Conservation (phyloP, 2,113 vertebrate species). For the Henicopernis longicauda region DNA sequence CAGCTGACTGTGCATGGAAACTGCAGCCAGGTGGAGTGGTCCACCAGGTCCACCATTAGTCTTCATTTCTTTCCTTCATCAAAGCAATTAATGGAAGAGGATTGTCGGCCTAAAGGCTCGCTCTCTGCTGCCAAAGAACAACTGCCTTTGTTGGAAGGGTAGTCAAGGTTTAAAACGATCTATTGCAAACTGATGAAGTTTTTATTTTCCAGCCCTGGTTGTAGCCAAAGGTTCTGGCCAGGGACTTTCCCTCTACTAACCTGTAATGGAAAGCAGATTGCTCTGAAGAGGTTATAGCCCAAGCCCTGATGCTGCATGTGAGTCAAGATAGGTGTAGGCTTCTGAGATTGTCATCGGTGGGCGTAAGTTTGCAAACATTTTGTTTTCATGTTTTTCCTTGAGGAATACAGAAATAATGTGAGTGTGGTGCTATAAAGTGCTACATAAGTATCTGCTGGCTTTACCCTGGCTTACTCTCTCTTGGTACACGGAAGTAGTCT, state of each 20-base stretch:
- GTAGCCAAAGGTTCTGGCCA: background rate
- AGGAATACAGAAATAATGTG: background rate
- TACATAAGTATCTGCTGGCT: background rate
- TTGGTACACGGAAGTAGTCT: background rate
- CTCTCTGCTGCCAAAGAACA: background rate
- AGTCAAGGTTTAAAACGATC: background rate
- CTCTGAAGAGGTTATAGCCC: background rate
- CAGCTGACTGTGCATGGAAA: constrained; percentile 28
- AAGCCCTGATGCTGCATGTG: background rate
- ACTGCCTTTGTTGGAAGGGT: background rate
- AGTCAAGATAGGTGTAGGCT: background rate
- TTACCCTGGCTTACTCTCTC: background rate
- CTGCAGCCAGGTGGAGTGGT: background rate
- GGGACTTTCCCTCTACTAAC: background rate
- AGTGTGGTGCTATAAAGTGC: background rate
- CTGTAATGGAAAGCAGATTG: background rate
- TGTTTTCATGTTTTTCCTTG: background rate
- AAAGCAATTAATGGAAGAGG: constrained; percentile 20
- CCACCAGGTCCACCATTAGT: constrained; percentile 5
- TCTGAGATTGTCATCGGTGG: background rate
- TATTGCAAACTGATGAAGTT: background rate
- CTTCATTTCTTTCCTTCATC: constrained; percentile 48
- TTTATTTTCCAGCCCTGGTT: background rate
- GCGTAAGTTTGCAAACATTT: background rate
- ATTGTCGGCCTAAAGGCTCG: background rate